Percentiles rank a stretch among this genome's conserved stretches.
Conservation (phyloP, 2,113 vertebrate genomes). For the Phoenicopterus ruber region DNA sequence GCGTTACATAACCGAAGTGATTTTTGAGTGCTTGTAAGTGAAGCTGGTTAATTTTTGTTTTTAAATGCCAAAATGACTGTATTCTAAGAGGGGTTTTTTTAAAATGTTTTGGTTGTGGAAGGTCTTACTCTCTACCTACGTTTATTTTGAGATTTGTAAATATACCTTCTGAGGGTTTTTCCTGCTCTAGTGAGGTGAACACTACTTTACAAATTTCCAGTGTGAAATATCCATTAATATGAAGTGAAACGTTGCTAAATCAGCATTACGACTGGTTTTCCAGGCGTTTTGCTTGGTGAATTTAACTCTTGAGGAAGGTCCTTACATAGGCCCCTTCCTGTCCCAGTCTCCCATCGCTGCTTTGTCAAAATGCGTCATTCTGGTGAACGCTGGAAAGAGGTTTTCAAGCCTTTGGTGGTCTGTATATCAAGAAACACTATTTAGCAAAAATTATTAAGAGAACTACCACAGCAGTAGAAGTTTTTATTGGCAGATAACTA, state of each 20-base stretch:
- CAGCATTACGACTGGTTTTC: not conserved
- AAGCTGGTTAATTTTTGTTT: not conserved
- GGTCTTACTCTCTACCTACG: not conserved
- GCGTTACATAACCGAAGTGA: too few relatives aligned
- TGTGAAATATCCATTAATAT: not conserved
- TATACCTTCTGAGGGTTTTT: not conserved
- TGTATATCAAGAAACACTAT: not conserved
- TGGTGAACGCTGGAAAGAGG: not conserved
- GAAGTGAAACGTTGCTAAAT: not conserved
- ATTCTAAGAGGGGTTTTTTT: not conserved
- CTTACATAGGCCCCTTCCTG: not conserved
- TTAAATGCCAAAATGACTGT: not conserved
- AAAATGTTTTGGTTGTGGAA: not conserved
- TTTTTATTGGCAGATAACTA: slow-evolving; percentile 46
- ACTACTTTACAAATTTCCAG: not conserved
- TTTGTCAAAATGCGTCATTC: not conserved
- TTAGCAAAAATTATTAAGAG: not conserved
- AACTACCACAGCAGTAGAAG: slow-evolving; percentile 18
- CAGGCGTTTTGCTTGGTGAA: not conserved
- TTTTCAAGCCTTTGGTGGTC: not conserved
- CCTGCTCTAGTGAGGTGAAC: not conserved
- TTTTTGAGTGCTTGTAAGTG: not conserved
- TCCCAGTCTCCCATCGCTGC: not conserved
- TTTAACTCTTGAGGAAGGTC: not conserved
- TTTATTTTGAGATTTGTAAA: not conserved